Base-by-base conservation (phyloP, 2,797 vertebrate genomes). In the Oreonectes daqikongensis region DNA sequence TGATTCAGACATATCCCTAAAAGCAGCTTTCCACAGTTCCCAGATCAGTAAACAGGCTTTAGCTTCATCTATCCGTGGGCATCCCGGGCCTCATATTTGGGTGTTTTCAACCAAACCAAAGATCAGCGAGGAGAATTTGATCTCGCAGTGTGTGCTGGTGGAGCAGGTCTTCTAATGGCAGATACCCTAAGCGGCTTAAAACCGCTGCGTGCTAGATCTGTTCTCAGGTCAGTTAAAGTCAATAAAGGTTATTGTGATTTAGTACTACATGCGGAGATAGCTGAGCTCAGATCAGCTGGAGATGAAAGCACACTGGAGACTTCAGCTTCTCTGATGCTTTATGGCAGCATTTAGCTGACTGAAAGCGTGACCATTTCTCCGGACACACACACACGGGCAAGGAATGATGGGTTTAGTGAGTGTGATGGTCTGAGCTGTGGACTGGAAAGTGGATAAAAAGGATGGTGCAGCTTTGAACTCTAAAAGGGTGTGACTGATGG, bases 361-460 rank as follows among this genome's bases (percentile, higher is more conserved):
- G 69, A 80, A 81, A 77, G 69, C 63, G 74, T 81, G 74, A 81
- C 74, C 52, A 72, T 71, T 76, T 72, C 73, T 68, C 64, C 38
- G 67, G 65, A 79, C 78, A 69, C 72, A 75, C 61, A 72, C 61
- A 72, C 71, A 70, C 57, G 40, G 24, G 68, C 75, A 63, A 65
- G 72, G 76, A 72, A 74, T 78, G 72, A 69, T 81, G 70, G 72
- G 63, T 64, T 79, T 78, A 82, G 64, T 61, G 68, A 79, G 69
- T 50, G 60, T 75, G 72, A 82, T 60, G 53, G 76, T 78, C 59
- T 76, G 81, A 72, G 63, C 74, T 82, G 81, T 70, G 48, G 46
- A 77, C 57, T 64, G 75, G 59, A 75, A 79, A 82, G 75, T 82
- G 77, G 81, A 72, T 75, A 70, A 78, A 64, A 38, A 71, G 75